A percentile compares a stretch with the other conserved stretches of the same genome.
These are phyloP conservation scores for Aurelia aurita complex sp. Pacific DNA, from an alignment of 30 jellyfish, hydroid and myxozoan species.

Conservation along the genomic window DNA sequence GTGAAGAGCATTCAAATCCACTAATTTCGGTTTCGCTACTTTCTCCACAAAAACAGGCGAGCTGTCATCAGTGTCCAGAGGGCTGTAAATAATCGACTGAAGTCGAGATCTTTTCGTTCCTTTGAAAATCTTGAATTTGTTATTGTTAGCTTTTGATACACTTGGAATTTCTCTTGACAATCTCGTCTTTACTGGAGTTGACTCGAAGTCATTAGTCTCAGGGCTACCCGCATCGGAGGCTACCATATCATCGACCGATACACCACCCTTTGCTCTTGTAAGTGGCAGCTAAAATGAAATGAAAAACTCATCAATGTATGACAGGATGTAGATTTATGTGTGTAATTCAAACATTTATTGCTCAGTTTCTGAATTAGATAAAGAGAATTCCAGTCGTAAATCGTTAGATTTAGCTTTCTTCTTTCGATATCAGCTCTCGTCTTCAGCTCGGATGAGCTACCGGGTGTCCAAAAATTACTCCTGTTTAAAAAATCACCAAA, in stretches of 20 bases:
- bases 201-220: neutral
- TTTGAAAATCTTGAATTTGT: constrained; percentile 50
- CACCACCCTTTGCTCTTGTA: constrained; percentile 6
- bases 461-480: too few species aligned
- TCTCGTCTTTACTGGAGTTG: constrained; percentile 6
- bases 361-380: too few species aligned
- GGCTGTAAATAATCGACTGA: constrained; percentile 49
- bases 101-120: constrained; percentile 39
- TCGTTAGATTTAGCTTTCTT: too few species aligned
- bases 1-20: constrained; percentile 61
- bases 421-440: too few species aligned
- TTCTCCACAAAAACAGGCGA: constrained; percentile 40
- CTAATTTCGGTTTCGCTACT: constrained; percentile 4
- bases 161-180: constrained; percentile 15
- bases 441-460: too few species aligned
- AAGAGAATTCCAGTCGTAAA: too few species aligned
- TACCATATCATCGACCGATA: neutral
- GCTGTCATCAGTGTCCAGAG: constrained; percentile 29
- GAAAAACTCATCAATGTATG: neutral
- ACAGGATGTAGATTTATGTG: too few species aligned
- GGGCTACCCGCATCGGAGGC: constrained; percentile 1
- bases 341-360: too few species aligned
- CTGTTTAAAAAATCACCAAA: too few species aligned
- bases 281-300: constrained; percentile 19
- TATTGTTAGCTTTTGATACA: neutral